phyloP scores from a whole-genome alignment of 1,140 invertebrate genomes.

The Odontomachus brunneus region DNA sequence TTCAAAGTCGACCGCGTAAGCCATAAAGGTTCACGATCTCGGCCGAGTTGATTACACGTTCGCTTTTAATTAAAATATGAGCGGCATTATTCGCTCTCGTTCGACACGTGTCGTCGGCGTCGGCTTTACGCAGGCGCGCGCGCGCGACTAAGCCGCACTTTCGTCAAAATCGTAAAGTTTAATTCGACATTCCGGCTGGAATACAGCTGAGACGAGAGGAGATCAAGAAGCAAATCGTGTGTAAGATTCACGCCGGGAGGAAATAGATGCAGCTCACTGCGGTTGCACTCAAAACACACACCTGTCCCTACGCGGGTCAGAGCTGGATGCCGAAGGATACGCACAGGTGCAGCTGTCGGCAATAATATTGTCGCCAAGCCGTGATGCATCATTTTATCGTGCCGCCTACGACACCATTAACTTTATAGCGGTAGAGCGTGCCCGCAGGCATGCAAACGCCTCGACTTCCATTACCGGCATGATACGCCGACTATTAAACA shows the following conservation, averaged over 20 bases:
- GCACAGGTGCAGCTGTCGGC: conserved; percentile 31
- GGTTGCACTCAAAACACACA: no score
- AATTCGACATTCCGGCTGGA: neutral
- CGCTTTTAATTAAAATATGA: conserved; percentile 45
- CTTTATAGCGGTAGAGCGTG: conserved; percentile 62
- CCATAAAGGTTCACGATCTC: conserved; percentile 45
- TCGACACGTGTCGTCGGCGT: neutral
- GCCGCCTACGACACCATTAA: conserved; percentile 69
- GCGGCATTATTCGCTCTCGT: neutral
- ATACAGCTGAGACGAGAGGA: neutral
- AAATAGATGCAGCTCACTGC: neutral
- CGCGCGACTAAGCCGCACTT: neutral
- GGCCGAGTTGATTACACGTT: neutral
- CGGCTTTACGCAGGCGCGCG: neutral
- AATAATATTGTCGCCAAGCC: conserved; percentile 64
- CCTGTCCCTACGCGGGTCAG: neutral
- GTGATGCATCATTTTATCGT: conserved; percentile 70
- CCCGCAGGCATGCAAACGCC: conserved; percentile 71
- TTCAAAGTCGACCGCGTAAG: neutral
- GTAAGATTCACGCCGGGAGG: neutral
- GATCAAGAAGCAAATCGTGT: neutral
- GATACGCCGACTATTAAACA: conserved; percentile 73
- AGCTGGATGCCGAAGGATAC: neutral
- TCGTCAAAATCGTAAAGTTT: neutral
- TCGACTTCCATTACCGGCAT: conserved; percentile 72